A percentile compares a stretch with the other conserved stretches of the same genome.
Conservation (phyloP, 1,140 invertebrate genomes). For the Leptinotarsa lineolata region DNA sequence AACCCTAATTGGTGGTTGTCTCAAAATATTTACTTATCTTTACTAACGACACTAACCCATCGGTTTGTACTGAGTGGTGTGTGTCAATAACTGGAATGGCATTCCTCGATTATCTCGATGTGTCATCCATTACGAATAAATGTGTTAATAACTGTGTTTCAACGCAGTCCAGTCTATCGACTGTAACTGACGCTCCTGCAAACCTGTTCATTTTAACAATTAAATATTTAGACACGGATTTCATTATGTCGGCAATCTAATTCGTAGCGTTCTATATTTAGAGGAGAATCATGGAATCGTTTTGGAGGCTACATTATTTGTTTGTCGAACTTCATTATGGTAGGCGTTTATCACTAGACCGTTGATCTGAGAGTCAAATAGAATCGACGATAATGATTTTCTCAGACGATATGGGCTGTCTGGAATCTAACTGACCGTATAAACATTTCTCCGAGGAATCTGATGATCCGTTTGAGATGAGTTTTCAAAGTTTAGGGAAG, state of each 20-base stretch:
- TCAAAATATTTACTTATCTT: too few relatives aligned
- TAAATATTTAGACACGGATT: not conserved
- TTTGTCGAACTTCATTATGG: slow-evolving; percentile 1
- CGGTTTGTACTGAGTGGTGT: not conserved
- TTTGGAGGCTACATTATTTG: not conserved
- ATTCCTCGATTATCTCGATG: not conserved
- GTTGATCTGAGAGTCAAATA: too few relatives aligned
- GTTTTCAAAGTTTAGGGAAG: too few relatives aligned
- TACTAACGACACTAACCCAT: not conserved
- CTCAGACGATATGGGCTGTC: too few relatives aligned
- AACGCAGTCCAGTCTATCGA: too few relatives aligned
- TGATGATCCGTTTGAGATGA: too few relatives aligned
- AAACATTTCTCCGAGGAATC: too few relatives aligned
- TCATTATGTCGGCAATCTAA: slow-evolving; percentile 3
- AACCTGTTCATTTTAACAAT: not conserved
- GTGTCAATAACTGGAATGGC: not conserved
- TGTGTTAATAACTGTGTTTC: not conserved
- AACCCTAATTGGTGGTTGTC: too few relatives aligned
- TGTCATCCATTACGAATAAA: not conserved
- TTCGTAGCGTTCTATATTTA: not conserved
- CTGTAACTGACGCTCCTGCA: not conserved
- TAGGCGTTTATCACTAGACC: too few relatives aligned
- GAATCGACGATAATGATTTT: too few relatives aligned
- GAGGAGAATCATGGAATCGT: not conserved
- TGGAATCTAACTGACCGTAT: too few relatives aligned